A percentile compares a stretch with the other conserved stretches of the same genome.
These are phyloP conservation scores for Scaptomyza hsui DNA, from an alignment of 1,140 invertebrate species.

Conservation along the genomic window DNA sequence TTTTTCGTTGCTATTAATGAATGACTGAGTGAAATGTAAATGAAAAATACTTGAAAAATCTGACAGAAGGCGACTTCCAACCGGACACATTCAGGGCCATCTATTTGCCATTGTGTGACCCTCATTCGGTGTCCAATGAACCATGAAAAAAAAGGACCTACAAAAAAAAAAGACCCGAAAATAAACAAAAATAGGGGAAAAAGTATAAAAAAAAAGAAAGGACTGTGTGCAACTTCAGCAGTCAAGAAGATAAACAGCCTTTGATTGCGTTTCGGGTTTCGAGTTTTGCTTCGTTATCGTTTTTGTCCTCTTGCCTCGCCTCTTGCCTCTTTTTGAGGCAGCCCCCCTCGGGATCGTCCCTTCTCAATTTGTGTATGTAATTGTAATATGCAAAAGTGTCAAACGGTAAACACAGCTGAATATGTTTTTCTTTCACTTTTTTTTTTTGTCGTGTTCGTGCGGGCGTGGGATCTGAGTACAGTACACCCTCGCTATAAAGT, in stretches of 20 bases:
- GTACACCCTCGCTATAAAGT: not conserved
- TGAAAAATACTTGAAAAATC: constrained; percentile 29
- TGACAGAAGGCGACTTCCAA: too few relatives aligned
- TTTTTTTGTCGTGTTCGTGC: not conserved
- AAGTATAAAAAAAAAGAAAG: not conserved
- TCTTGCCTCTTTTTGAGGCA: too few relatives aligned
- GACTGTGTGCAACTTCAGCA: constrained; percentile 26
- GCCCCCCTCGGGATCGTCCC: constrained; percentile 7
- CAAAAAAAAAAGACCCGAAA: not conserved
- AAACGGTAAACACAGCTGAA: constrained; percentile 8
- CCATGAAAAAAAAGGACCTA: constrained; percentile 25
- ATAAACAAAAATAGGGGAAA: constrained; percentile 1
- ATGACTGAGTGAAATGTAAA: constrained; percentile 20
- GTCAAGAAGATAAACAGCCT: constrained; percentile 58
- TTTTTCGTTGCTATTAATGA: constrained; percentile 38
- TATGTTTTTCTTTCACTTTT: not conserved
- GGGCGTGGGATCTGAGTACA: not conserved
- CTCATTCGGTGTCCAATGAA: constrained; percentile 33
- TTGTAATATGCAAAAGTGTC: constrained; percentile 17
- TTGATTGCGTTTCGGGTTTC: constrained; percentile 41
- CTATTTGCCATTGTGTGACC: constrained; percentile 32
- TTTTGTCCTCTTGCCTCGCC: too few relatives aligned
- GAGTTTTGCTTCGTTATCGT: constrained; percentile 11
- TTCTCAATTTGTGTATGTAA: constrained; percentile 3
- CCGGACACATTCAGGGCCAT: constrained; percentile 14